A percentile compares a stretch with the other conserved stretches of the same genome.
Evolutionary conservation across 2,797 vertebrate species (phyloP).

Genomic region (Enteromius trimaculatus): DNA sequence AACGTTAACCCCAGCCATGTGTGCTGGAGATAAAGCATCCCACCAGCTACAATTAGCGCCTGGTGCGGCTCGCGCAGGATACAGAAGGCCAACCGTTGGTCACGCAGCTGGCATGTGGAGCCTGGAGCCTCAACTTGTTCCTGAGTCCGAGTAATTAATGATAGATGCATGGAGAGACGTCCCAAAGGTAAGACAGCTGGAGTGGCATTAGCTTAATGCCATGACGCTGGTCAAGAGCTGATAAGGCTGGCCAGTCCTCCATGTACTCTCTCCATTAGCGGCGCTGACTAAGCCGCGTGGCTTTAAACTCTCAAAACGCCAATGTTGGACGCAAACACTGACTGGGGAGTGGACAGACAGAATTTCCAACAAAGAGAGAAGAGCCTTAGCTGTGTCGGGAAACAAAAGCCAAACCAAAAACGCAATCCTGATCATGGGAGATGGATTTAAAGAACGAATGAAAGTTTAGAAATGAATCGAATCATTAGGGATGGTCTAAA

Average conservation of each 20-base stretch:
- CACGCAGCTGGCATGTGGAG: slow-evolving; percentile 19
- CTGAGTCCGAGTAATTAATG: slow-evolving; percentile 5
- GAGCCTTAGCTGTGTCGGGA: slow-evolving; percentile 16
- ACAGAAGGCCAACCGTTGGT: slow-evolving; percentile 23
- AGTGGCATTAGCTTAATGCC: slow-evolving; percentile 5
- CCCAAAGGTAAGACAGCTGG: background rate
- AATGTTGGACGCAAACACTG: background rate
- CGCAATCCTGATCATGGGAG: background rate
- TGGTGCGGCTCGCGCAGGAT: slow-evolving; percentile 16
- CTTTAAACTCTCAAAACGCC: background rate
- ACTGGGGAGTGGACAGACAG: background rate
- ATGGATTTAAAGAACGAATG: background rate
- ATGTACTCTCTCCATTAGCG: background rate
- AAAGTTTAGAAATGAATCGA: background rate
- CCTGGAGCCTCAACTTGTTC: background rate
- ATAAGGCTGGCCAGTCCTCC: slow-evolving; percentile 20
- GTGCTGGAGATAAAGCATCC: slow-evolving; percentile 35
- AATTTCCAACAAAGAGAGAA: slow-evolving; percentile 3
- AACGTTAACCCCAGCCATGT: background rate
- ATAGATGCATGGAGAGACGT: slow-evolving; percentile 23
- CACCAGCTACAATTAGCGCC: background rate
- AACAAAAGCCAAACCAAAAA: slow-evolving; percentile 5
- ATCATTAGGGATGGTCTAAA: background rate
- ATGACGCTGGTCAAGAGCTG: slow-evolving; percentile 20
- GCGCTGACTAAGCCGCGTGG: slow-evolving; percentile 13